Evolutionary conservation across 2,888 invertebrate genomes (phyloP).

Genomic region (Rotaria magnacalcarata): DNA sequence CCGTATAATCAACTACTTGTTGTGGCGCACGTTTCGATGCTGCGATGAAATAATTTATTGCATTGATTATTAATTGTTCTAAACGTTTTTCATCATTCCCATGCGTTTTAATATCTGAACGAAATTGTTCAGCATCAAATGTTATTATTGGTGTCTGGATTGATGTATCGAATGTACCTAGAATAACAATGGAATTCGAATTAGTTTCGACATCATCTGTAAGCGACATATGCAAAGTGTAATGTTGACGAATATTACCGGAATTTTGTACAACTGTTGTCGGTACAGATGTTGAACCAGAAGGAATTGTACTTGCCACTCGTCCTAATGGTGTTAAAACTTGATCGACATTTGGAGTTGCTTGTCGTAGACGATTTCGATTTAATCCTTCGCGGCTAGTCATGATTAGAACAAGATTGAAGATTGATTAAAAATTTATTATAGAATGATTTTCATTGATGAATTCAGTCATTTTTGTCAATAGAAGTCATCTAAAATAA

Average conservation of each 20-base stretch:
- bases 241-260: background rate
- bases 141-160: background rate
- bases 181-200: background rate
- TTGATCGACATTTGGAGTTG: background rate
- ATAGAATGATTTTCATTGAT: background rate
- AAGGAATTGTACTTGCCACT: background rate
- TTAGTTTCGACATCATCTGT: background rate
- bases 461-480: background rate
- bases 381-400: background rate
- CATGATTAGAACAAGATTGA: background rate
- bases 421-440: background rate
- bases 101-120: background rate
- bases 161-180: background rate
- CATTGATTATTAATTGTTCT: constrained; percentile 17
- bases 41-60: background rate
- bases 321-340: background rate
- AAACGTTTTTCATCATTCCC: constrained; percentile 5
- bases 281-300: background rate
- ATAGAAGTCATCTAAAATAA: background rate
- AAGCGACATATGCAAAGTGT: background rate
- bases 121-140: constrained; percentile 34
- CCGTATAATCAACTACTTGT: background rate
- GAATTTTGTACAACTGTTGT: constrained; percentile 1
- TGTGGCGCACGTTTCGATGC: constrained; percentile 17
- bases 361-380: background rate